Conservation (phyloP, 2,888 invertebrate genomes). For the Chydorus sphaericus region DNA sequence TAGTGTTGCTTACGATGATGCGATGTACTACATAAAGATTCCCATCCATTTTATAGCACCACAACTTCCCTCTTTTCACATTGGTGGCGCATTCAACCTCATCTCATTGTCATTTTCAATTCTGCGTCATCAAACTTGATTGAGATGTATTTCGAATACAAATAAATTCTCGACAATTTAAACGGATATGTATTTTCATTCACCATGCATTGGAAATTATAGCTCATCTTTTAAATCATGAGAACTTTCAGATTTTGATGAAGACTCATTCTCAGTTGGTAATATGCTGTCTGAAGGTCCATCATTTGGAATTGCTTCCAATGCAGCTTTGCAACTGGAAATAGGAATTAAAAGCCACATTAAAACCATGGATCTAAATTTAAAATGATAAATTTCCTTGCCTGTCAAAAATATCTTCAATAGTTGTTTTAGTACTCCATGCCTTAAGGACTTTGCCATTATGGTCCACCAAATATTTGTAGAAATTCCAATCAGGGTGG, state of each 20-base stretch:
- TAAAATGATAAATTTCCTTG: background rate
- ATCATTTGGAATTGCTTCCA: background rate
- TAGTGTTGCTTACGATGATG: background rate
- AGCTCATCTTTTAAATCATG: background rate
- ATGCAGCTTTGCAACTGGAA: background rate
- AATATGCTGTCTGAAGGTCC: background rate
- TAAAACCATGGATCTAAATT: slow-evolving; percentile 15
- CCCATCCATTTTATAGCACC: too few relatives aligned
- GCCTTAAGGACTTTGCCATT: slow-evolving; percentile 30
- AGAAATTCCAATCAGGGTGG: slow-evolving; percentile 37
- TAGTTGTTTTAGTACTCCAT: slow-evolving; percentile 31
- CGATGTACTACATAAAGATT: too few relatives aligned
- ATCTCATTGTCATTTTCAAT: background rate
- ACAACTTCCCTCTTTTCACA: background rate
- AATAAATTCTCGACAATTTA: background rate
- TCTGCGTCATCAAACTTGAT: background rate
- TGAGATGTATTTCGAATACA: background rate
- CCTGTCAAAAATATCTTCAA: slow-evolving; percentile 25
- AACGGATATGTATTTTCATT: background rate
- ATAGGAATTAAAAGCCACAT: background rate
- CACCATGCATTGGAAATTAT: background rate
- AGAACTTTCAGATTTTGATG: background rate
- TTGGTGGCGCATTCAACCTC: background rate
- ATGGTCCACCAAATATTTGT: slow-evolving; percentile 34
- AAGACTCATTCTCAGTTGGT: background rate